phyloP scores from a whole-genome alignment of 2,113 vertebrate genomes.

The Mionectes macconnelli region DNA sequence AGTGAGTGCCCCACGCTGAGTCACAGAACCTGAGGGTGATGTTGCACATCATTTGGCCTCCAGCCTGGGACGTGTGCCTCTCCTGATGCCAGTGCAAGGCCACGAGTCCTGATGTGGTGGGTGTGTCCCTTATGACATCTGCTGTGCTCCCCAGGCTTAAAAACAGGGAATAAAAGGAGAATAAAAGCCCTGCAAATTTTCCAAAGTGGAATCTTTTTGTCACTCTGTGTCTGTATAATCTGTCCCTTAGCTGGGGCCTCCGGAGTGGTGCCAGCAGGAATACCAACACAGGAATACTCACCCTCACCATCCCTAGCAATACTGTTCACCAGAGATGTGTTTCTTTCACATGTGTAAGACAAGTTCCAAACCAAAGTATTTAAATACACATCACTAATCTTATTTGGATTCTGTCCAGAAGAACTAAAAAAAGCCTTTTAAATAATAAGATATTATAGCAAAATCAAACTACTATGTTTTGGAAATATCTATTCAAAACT shows the following conservation, averaged over 20 bases:
- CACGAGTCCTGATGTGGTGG: rapidly evolving
- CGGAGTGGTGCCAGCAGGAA: background rate
- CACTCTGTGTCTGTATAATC: background rate
- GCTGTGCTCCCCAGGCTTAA: background rate
- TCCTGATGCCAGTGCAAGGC: background rate
- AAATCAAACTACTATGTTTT: background rate
- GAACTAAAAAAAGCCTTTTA: background rate
- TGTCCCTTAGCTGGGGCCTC: background rate
- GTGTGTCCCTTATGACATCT: background rate
- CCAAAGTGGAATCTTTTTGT: background rate
- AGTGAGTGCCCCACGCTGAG: background rate
- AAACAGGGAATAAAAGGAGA: background rate
- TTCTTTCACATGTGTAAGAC: background rate
- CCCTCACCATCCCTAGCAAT: background rate
- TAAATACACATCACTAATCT: background rate
- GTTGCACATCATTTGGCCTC: background rate
- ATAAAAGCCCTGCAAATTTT: background rate
- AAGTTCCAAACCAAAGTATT: background rate
- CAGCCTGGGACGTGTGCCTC: background rate
- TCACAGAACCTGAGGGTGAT: background rate
- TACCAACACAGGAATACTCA: background rate
- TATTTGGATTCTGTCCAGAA: background rate
- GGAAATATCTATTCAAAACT: background rate
- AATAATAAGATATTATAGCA: background rate
- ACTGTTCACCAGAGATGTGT: background rate